These are phyloP conservation scores for Cryptus viduatorius DNA, from an alignment of 2,888 invertebrate genomes.

Conservation along the genomic window DNA sequence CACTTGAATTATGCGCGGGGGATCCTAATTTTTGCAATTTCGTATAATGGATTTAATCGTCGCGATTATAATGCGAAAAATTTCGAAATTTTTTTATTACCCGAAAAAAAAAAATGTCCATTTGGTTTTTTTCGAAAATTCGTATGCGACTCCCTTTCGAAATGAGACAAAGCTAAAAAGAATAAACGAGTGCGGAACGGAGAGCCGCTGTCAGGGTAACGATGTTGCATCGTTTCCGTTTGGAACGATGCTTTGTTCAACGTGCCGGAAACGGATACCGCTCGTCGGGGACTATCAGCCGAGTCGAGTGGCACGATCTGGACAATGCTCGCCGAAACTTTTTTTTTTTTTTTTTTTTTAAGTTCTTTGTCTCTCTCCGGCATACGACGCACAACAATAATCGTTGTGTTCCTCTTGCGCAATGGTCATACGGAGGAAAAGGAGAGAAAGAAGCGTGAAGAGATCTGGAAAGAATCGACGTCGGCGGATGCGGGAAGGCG, in stretches of 20 bases:
- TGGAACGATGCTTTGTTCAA: slow-evolving; percentile 82
- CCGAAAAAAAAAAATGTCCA: too few relatives aligned
- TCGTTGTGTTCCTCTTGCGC: slow-evolving; percentile 13
- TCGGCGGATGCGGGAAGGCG: slow-evolving; percentile 37
- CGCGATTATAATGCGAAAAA: too few relatives aligned
- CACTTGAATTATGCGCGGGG: background rate
- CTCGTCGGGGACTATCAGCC: slow-evolving; percentile 82
- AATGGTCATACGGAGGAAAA: slow-evolving; percentile 1
- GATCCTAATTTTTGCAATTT: background rate
- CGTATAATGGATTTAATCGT: too few relatives aligned
- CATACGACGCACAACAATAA: slow-evolving; percentile 15
- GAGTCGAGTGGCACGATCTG: slow-evolving; percentile 62
- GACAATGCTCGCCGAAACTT: slow-evolving; percentile 65
- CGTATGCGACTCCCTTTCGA: slow-evolving; percentile 67
- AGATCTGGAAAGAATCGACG: slow-evolving; percentile 67
- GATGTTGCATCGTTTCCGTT: slow-evolving; percentile 82
- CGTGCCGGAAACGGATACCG: slow-evolving; percentile 83
- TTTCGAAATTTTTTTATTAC: too few relatives aligned
- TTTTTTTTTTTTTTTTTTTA: slow-evolving; percentile 2
- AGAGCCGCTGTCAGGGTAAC: slow-evolving; percentile 79
- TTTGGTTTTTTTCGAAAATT: slow-evolving; percentile 24
- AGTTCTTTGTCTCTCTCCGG: slow-evolving; percentile 39
- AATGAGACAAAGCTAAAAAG: slow-evolving; percentile 36
- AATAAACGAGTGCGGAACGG: slow-evolving; percentile 48
- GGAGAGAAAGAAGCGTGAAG: slow-evolving; percentile 52